A percentile compares a stretch with the other conserved stretches of the same genome.
Conservation (phyloP, 2,113 vertebrate genomes). For the Picathartes gymnocephalus region DNA sequence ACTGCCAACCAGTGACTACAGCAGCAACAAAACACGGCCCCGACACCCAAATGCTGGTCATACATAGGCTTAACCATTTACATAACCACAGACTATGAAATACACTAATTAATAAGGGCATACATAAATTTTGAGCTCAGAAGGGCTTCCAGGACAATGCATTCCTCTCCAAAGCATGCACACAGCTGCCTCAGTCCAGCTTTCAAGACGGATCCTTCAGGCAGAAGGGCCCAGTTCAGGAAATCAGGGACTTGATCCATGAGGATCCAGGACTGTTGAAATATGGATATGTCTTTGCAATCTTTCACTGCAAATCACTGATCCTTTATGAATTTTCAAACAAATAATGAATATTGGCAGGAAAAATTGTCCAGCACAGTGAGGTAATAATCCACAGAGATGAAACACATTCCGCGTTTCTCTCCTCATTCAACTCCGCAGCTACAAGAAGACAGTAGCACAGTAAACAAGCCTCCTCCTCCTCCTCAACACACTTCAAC, state of each 20-base stretch:
- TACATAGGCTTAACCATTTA: accelerated
- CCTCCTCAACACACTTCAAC: slow-evolving; percentile 70
- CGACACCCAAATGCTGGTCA: accelerated
- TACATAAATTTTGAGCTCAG: not conserved
- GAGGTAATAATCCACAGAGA: slow-evolving; percentile 4
- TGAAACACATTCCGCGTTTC: slow-evolving; percentile 6
- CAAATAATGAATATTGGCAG: not conserved
- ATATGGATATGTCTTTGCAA: not conserved
- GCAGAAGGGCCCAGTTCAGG: not conserved
- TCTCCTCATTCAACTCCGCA: slow-evolving; percentile 62
- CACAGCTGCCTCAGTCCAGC: not conserved
- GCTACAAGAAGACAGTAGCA: slow-evolving; percentile 55
- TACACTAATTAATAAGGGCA: not conserved
- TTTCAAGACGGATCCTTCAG: not conserved
- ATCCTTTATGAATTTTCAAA: not conserved
- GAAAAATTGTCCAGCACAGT: not conserved
- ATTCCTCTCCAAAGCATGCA: not conserved
- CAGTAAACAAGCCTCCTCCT: slow-evolving; percentile 66
- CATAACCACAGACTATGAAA: not conserved
- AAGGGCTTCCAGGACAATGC: not conserved
- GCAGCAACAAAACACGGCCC: not conserved
- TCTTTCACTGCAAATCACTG: not conserved
- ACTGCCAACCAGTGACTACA: not conserved
- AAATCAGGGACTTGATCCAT: not conserved
- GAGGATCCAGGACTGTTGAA: not conserved